These are phyloP conservation scores for Tylochromis polylepis DNA, from an alignment of 2,113 vertebrate species.

Conservation along the genomic window DNA sequence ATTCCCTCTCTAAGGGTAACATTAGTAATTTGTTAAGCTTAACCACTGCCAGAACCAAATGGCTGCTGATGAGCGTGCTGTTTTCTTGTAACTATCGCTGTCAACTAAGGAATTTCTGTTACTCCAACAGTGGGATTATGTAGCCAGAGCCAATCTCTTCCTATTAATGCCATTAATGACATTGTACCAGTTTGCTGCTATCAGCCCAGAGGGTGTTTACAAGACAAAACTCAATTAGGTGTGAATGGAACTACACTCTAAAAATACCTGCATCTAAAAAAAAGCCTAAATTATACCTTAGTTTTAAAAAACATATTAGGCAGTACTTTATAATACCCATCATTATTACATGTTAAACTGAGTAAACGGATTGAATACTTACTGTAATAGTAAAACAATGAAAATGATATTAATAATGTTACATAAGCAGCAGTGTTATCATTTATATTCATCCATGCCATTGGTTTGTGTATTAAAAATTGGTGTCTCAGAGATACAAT, in stretches of 20 bases:
- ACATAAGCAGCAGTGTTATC: neutral
- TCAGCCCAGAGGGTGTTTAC: neutral
- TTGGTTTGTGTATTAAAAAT: neutral
- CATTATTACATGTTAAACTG: neutral
- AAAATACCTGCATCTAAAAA: neutral
- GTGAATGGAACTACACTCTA: neutral
- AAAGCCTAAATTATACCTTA: neutral
- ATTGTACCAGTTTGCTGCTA: neutral
- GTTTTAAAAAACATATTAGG: neutral
- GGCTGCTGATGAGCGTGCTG: neutral
- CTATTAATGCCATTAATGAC: neutral
- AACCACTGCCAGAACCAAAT: neutral
- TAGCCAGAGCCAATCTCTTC: neutral
- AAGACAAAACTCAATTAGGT: neutral
- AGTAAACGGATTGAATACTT: neutral
- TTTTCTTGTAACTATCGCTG: neutral
- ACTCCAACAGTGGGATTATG: neutral
- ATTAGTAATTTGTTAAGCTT: neutral
- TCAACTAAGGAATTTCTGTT: neutral
- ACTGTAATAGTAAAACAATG: neutral
- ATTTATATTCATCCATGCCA: neutral
- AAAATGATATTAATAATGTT: neutral
- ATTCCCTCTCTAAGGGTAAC: neutral
- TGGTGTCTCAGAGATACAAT: neutral
- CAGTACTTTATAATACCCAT: neutral